phyloP scores from a whole-genome alignment of 2,797 vertebrate species.

The Cryptoblepharus egeriae region DNA sequence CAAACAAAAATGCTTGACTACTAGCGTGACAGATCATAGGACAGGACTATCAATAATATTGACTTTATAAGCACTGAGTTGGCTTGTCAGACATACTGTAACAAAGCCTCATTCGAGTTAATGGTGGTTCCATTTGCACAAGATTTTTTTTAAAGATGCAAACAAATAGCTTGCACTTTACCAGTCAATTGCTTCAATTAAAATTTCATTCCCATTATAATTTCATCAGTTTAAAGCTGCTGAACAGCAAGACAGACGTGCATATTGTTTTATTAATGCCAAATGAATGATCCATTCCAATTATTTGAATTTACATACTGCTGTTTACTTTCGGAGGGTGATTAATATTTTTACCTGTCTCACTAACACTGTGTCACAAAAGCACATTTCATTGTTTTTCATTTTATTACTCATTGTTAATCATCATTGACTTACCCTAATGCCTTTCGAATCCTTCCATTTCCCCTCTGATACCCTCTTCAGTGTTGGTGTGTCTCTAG shows the following conservation, averaged over 20 bases:
- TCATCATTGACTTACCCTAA: background rate
- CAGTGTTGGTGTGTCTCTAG: conserved; percentile 53
- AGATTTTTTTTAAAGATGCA: background rate
- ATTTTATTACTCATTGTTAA: background rate
- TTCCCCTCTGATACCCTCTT: conserved; percentile 46
- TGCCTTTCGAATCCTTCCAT: background rate
- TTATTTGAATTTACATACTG: background rate
- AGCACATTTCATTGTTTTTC: background rate
- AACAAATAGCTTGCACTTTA: background rate
- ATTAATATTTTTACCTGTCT: background rate
- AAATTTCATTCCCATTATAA: conserved; percentile 24
- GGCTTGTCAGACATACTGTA: background rate
- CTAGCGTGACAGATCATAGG: background rate
- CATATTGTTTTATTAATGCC: conserved; percentile 4
- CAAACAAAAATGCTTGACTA: background rate
- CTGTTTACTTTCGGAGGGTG: background rate
- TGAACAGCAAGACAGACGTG: background rate
- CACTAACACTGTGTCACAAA: background rate
- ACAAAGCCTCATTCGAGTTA: conserved; percentile 1
- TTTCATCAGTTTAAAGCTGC: background rate
- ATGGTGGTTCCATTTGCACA: background rate
- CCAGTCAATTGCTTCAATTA: conserved; percentile 22
- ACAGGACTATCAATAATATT: conserved; percentile 6
- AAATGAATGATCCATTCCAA: background rate
- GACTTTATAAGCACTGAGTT: background rate